phyloP scores from a whole-genome alignment of 2,797 vertebrate genomes.

The Falco biarmicus region DNA sequence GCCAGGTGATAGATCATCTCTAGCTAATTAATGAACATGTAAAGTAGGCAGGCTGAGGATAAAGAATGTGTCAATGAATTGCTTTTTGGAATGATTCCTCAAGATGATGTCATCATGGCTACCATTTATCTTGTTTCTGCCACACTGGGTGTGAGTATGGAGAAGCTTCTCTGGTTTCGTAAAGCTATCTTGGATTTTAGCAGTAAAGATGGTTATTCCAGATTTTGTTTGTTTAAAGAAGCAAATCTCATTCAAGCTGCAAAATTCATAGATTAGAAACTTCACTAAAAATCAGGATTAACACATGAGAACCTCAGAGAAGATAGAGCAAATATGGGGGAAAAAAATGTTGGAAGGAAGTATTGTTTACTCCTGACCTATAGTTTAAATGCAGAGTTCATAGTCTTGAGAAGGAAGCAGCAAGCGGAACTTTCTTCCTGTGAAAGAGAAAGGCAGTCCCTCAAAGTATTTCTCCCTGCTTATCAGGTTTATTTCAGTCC shows the following conservation, averaged over 20 bases:
- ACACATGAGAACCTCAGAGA: not conserved
- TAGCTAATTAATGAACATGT: slow-evolving; percentile 26
- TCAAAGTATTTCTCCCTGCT: not conserved
- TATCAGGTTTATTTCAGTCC: not conserved
- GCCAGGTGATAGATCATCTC: not conserved
- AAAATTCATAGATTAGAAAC: not conserved
- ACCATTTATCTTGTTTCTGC: not conserved
- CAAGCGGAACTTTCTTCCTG: not conserved
- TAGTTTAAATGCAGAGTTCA: not conserved
- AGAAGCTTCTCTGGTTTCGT: not conserved
- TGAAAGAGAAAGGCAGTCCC: not conserved
- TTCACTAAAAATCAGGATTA: not conserved
- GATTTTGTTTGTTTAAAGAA: not conserved
- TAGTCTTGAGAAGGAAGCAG: not conserved
- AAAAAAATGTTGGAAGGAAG: not conserved
- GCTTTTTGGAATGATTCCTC: slow-evolving; percentile 1
- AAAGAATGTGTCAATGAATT: not conserved
- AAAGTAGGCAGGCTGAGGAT: not conserved
- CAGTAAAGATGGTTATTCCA: not conserved
- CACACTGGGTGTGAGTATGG: not conserved
- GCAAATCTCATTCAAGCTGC: not conserved
- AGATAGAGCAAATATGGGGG: not conserved
- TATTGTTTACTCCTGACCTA: not conserved
- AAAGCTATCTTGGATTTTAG: not conserved
- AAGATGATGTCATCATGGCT: not conserved